Percentiles rank a stretch among this genome's conserved stretches.
These are phyloP conservation scores for Poeciliopsis presidionis DNA, from an alignment of 2,797 vertebrate genomes.

Conservation along the genomic window DNA sequence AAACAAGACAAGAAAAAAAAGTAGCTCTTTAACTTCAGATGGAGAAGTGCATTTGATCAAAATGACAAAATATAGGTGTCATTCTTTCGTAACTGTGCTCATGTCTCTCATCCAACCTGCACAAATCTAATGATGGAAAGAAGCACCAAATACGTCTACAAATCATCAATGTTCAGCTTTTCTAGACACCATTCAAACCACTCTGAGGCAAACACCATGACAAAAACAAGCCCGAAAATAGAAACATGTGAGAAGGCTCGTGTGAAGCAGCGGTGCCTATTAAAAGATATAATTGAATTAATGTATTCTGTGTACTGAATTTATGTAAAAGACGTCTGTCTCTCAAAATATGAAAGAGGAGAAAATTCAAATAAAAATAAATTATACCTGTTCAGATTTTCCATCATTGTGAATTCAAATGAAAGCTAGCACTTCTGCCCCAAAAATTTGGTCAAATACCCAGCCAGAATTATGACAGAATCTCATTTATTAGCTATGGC, in stretches of 20 bases:
- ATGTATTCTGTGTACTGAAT: background rate
- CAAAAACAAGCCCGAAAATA: background rate
- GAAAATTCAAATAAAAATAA: background rate
- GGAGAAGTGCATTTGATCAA: background rate
- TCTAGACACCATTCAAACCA: background rate
- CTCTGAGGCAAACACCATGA: background rate
- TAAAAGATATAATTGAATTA: background rate
- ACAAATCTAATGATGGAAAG: slow-evolving; percentile 8
- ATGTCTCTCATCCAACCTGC: slow-evolving; percentile 11
- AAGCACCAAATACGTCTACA: slow-evolving; percentile 14
- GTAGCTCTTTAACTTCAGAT: background rate
- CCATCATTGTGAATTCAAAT: no score
- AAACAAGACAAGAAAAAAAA: background rate
- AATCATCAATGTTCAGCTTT: slow-evolving; percentile 3
- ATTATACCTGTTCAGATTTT: background rate
- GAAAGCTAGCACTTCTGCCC: background rate
- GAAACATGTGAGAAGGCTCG: background rate
- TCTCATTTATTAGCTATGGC: no score
- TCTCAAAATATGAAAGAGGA: background rate
- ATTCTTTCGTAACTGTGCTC: background rate
- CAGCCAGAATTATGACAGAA: background rate
- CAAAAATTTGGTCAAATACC: background rate
- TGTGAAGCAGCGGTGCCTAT: background rate
- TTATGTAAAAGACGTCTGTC: background rate
- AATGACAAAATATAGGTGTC: background rate